Base-by-base conservation (phyloP, 2,888 invertebrate genomes). In the Drosophila buzzatii region DNA sequence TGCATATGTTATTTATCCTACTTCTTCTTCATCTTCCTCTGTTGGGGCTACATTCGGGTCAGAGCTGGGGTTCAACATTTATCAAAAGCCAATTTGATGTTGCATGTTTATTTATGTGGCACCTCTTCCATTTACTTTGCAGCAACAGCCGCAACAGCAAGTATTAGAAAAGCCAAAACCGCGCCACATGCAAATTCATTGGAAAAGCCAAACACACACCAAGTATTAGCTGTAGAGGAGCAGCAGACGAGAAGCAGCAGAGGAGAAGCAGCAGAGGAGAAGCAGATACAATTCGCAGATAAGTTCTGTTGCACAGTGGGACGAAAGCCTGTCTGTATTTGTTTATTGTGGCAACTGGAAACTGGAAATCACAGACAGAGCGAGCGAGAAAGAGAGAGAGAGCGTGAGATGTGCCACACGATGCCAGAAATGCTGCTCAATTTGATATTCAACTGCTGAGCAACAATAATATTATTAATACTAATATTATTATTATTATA, bases 291-390 rank as follows among this genome's bases (percentile, higher is more conserved):
- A 75, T 69, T 67, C 67, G 65, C 61, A 89, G 84, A 89, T 86
- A 84, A 69, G 71, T 42, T 51, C 45, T 67, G 72, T 60, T 49
- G 83, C 79, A 86, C 89, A 89, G 89, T 86, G 89, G 89, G 84
- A 70, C 79, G 89, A 78, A 67, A 58, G 18, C 42, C 45, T 16
- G 53, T 16, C 67, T 62, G 77, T 71, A 65, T 65, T 80, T 87
- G 74, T 80, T 79, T 76, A 70, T 58, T 57, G 60, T 39, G 39
- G 52, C 66, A 57, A 68, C 55, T 68, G 59, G 56, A 52, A 65
- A 64, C 66, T 65, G 68, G 68, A 73, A 63, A 56, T 70, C 45
- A 57, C 42, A 18, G 51, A 39, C 6, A 39, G 37, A 16, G 14
- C 5, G 37, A 39, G 16, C 16, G 14, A 39, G 6, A 39, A 7